A percentile compares a stretch with the other conserved stretches of the same genome.
Conservation (phyloP, 2,797 vertebrate genomes). For the Gadopsis marmoratus region DNA sequence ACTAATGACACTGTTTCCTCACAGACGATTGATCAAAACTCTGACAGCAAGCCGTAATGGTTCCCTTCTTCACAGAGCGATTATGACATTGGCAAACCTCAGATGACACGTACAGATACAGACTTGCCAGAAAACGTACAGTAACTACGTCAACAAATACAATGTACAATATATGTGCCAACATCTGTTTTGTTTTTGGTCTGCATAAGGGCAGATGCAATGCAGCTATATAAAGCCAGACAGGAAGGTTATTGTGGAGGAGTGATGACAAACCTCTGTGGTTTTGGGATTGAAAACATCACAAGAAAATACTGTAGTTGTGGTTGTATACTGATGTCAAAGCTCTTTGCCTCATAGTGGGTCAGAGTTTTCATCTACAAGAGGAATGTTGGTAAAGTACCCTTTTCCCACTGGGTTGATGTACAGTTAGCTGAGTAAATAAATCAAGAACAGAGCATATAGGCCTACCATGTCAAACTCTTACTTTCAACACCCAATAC, state of each 20-base stretch:
- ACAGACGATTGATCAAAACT: conserved; percentile 51
- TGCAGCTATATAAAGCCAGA: conserved; percentile 7
- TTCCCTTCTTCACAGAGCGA: conserved; percentile 36
- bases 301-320: conserved; percentile 4
- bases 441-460: conserved; percentile 25
- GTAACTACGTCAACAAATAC: background rate
- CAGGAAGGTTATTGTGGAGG: background rate
- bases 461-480: conserved; percentile 8
- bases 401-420: conserved; percentile 11
- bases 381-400: conserved; percentile 6
- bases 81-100: conserved; percentile 26
- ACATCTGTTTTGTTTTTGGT: background rate
- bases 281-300: too few species aligned
- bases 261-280: background rate
- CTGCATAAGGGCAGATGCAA: background rate
- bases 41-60: conserved; percentile 46
- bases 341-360: conserved; percentile 17
- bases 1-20: conserved; percentile 64
- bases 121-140: conserved; percentile 9
- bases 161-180: background rate
- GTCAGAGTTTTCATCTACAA: conserved; percentile 9
- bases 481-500: conserved; percentile 21
- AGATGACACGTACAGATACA: conserved; percentile 9
- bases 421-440: conserved; percentile 34
- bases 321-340: conserved; percentile 20